Evolutionary conservation across 2,888 invertebrate species (phyloP).

Genomic region (Trachelus troglodyta): DNA sequence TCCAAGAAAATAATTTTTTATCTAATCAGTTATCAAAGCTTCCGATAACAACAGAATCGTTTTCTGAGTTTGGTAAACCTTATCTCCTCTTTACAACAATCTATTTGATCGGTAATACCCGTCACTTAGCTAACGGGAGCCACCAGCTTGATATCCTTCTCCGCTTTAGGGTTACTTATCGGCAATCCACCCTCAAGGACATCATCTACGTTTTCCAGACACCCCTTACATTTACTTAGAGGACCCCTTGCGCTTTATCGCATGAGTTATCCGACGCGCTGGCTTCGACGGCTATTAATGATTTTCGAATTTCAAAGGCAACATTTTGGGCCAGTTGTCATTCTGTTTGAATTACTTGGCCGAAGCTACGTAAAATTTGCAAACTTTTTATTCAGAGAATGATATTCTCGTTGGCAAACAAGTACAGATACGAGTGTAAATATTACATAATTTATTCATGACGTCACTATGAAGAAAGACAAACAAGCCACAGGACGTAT

Average conservation of each 20-base stretch:
- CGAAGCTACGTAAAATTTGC: neutral
- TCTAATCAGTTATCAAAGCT: neutral
- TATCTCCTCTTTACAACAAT: neutral
- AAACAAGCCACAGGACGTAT: neutral
- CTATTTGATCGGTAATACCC: neutral
- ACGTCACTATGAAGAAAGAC: neutral
- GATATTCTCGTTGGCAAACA: neutral
- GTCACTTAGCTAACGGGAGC: neutral
- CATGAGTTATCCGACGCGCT: neutral
- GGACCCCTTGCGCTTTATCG: neutral
- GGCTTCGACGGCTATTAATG: neutral
- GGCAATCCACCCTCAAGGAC: neutral
- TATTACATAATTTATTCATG: neutral
- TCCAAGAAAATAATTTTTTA: neutral
- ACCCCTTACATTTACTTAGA: neutral
- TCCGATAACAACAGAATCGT: neutral
- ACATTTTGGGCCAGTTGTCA: neutral
- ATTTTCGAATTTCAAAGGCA: neutral
- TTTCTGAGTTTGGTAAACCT: neutral
- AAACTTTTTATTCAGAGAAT: neutral
- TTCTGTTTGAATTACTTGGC: neutral
- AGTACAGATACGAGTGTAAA: neutral
- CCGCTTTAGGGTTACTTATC: constrained; percentile 1
- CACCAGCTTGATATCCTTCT: neutral
- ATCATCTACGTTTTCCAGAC: neutral